phyloP scores from a whole-genome alignment of 2,797 vertebrate species.

The Anolis apletophallus region DNA sequence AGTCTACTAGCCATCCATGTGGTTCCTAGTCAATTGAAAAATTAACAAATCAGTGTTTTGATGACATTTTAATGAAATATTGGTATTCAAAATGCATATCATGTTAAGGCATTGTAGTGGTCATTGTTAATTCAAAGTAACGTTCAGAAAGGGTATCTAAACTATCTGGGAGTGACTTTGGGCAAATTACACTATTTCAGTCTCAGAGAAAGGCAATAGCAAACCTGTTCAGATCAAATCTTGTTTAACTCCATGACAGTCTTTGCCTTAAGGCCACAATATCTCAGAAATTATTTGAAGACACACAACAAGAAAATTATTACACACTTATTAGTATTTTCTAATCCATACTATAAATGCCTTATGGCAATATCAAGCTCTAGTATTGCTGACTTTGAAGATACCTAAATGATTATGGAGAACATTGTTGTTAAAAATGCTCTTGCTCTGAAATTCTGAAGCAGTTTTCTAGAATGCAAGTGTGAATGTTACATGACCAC shows the following conservation, averaged over 20 bases:
- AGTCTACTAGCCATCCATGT: conserved; percentile 98
- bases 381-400: conserved; percentile 56
- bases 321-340: conserved; percentile 39
- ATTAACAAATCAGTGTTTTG: conserved; percentile 49
- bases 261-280: too few relatives aligned
- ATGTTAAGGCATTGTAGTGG: not conserved
- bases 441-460: conserved; percentile 26
- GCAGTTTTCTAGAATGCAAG: not conserved
- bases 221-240: too few relatives aligned
- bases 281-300: too few relatives aligned
- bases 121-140: conserved; percentile 32
- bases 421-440: conserved; percentile 37
- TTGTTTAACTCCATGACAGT: too few relatives aligned
- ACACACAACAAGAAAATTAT: not conserved
- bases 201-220: too few relatives aligned
- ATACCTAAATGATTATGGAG: conserved; percentile 31
- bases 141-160: not conserved
- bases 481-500: not conserved
- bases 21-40: conserved; percentile 86
- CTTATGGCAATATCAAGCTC: conserved; percentile 42
- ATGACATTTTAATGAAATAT: not conserved
- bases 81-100: not conserved
- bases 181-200: too few relatives aligned
- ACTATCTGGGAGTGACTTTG: conserved; percentile 8
- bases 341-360: conserved; percentile 49